Conservation (phyloP, 2,888 invertebrate genomes). For the Caenorhabditis wallacei region DNA sequence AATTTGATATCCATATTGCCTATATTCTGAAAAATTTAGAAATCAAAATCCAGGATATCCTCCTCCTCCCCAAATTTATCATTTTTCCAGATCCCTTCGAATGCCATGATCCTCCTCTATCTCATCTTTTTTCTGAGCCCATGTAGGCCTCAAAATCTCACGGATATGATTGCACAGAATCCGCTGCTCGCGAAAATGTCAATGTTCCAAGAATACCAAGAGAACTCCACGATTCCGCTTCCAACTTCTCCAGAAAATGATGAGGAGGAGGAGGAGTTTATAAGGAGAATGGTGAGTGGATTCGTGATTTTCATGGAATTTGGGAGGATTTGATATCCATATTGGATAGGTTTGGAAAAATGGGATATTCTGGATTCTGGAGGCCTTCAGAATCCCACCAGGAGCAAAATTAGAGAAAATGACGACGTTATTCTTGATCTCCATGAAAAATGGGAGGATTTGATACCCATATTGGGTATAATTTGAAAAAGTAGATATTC, state of each 20-base stretch:
- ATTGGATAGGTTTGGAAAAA: background rate
- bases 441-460: too few relatives aligned
- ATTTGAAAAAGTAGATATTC: too few relatives aligned
- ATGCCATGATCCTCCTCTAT: constrained; percentile 17
- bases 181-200: constrained; percentile 53
- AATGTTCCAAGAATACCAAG: constrained; percentile 45
- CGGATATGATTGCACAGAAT: constrained; percentile 50
- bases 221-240: constrained; percentile 41
- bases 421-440: too few relatives aligned
- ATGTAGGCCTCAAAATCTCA: constrained; percentile 27
- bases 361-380: too few relatives aligned
- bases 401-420: too few relatives aligned
- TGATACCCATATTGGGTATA: too few relatives aligned
- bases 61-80: background rate
- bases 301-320: too few relatives aligned
- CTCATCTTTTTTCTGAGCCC: constrained; percentile 57
- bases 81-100: too few relatives aligned
- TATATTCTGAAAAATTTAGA: too few relatives aligned
- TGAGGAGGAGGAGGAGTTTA: constrained; percentile 20
- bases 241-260: constrained; percentile 30
- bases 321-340: background rate
- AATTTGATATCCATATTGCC: too few relatives aligned
- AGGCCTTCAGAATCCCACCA: too few relatives aligned
- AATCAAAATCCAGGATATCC: too few relatives aligned
- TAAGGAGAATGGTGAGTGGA: constrained; percentile 28